Conservation (phyloP, 1,140 invertebrate genomes). For the Bombus difficillimus region DNA sequence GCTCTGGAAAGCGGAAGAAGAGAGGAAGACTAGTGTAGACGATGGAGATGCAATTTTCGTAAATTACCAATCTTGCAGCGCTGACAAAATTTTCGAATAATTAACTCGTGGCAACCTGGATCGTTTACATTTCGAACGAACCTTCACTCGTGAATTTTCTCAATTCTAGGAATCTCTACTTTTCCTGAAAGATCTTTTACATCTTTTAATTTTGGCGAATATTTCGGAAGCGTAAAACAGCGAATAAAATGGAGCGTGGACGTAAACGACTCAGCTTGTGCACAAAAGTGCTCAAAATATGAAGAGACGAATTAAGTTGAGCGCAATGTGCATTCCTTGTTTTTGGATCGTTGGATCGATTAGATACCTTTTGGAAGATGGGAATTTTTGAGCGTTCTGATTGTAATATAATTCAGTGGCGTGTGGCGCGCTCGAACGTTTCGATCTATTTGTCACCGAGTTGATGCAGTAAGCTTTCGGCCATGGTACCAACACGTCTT, state of each 20-base stretch:
- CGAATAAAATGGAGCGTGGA: too few relatives aligned
- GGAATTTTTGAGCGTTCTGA: slow-evolving; percentile 61
- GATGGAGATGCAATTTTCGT: slow-evolving; percentile 4
- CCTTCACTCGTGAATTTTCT: too few relatives aligned
- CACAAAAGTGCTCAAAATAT: too few relatives aligned
- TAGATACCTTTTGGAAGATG: slow-evolving; percentile 68
- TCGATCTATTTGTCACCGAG: slow-evolving; percentile 67
- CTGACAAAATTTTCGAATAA: neutral
- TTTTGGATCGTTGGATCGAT: neutral
- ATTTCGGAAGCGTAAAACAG: too few relatives aligned
- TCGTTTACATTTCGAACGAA: too few relatives aligned
- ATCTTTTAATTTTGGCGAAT: too few relatives aligned
- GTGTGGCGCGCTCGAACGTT: slow-evolving; percentile 62
- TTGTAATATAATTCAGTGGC: slow-evolving; percentile 60
- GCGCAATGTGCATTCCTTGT: neutral
- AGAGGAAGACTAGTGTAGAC: neutral
- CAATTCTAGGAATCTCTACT: too few relatives aligned
- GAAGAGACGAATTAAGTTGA: neutral
- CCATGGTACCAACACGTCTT: slow-evolving; percentile 98
- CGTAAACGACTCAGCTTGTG: too few relatives aligned
- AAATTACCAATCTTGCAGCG: neutral
- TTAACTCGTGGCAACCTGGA: too few relatives aligned
- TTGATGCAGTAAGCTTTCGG: slow-evolving; percentile 83
- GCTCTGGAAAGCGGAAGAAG: neutral
- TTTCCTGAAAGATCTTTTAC: too few relatives aligned